Evolutionary conservation across 92 coral and sea anemone genomes (phyloP), one percentile per base, ranked within the genome.

Genomic region (Zoanthus sociatus): DNA sequence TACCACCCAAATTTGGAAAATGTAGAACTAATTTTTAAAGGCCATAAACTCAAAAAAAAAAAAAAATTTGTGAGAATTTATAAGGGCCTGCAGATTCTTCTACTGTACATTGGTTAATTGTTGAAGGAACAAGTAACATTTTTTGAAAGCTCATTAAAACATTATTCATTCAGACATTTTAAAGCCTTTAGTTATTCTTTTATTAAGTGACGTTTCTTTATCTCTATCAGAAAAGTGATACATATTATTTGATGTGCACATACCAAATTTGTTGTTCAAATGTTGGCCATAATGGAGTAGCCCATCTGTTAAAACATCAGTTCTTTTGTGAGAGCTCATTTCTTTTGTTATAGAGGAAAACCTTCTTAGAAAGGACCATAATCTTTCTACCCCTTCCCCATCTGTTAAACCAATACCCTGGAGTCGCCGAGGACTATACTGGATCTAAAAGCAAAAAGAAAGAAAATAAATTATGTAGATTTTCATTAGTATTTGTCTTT

Each of bases 321-420:
- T n/a, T n/a, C n/a, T n/a, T n/a, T n/a, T n/a, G n/a, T n/a, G n/a
- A n/a, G n/a, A n/a, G n/a, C n/a, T n/a, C n/a, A n/a, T n/a, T 79
- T 78, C 91, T 68, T 69, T 90, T 92, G 12, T 90, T 4, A 94
- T 89, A 11, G 70, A 15, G 14, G 93, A 91, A 67, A 84, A 94
- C 31, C 82, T 88, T 33, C 94, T 73, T 5, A 91, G 71, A 68
- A 86, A 94, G 2, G 96, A 75, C 96, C 96, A 93, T 5, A 93
- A 68, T 51, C 94, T 74, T 61, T 93, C 96, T 9, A 76, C 82
- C 42, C 94, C 93, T 75, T 93, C 94, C 15, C 96, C 94, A 86
- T 94, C 94, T 33, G 93, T 94, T 9, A 92, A 71, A 4, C 94
- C 93, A 94, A 86, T 76, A 21, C 86, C 91, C 31, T 78, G 30